Percentiles rank a stretch among this genome's conserved stretches.
phyloP scores from a whole-genome alignment of 2,797 vertebrate genomes.

The Darevskia nairensis region DNA sequence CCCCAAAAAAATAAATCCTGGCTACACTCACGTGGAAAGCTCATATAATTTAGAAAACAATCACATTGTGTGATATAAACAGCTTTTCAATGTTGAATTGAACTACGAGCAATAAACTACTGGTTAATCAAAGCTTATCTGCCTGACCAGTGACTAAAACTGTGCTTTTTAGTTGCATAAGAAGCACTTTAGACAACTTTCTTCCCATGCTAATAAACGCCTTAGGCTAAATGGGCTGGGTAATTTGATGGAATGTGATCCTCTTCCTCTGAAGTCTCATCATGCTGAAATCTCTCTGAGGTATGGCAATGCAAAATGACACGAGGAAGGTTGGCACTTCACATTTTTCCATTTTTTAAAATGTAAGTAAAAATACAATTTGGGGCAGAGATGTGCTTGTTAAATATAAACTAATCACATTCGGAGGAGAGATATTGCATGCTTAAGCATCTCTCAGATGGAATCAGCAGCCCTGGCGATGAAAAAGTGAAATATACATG shows the following conservation, averaged over 20 bases:
- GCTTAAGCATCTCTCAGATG: not conserved
- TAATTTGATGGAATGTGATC: slow-evolving; percentile 8
- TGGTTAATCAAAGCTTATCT: slow-evolving; percentile 1
- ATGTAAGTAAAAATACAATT: not conserved
- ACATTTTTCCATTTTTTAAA: not conserved
- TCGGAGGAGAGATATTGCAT: not conserved
- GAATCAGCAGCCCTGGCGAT: not conserved
- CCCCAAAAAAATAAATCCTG: too few relatives aligned
- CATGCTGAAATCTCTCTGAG: slow-evolving; percentile 1
- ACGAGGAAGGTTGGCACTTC: not conserved
- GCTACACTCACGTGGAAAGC: too few relatives aligned
- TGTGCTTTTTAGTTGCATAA: not conserved
- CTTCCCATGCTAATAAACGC: slow-evolving; percentile 1
- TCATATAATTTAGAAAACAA: not conserved
- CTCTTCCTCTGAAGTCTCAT: not conserved
- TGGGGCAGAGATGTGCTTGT: not conserved
- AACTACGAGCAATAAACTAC: not conserved
- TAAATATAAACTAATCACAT: not conserved
- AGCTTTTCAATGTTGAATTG: not conserved
- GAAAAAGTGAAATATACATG: not conserved
- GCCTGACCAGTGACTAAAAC: not conserved
- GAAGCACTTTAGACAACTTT: not conserved
- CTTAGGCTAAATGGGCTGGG: not conserved
- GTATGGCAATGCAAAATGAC: not conserved
- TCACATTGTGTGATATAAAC: not conserved